These are phyloP conservation scores for Cepaea hortensis DNA, from an alignment of 2,888 invertebrate species.

Conservation along the genomic window DNA sequence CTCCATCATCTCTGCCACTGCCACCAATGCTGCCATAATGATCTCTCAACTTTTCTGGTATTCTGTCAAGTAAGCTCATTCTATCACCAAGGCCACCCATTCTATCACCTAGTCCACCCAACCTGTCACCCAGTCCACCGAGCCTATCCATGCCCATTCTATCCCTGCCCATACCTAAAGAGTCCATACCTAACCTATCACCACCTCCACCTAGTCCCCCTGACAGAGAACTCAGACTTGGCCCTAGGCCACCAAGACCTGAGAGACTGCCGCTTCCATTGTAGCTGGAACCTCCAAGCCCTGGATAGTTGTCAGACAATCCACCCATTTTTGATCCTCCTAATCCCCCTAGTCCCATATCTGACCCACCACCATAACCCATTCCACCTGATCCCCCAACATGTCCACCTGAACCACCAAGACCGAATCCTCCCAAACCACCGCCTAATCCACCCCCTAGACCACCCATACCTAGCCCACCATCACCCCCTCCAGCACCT, in stretches of 20 bases:
- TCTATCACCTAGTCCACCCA: constrained; percentile 23
- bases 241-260: constrained; percentile 54
- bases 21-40: constrained; percentile 44
- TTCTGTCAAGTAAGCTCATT: constrained; percentile 41
- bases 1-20: constrained; percentile 48
- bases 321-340: constrained; percentile 55
- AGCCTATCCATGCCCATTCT: constrained; percentile 40
- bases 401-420: constrained; percentile 36
- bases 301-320: constrained; percentile 52
- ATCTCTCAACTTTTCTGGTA: constrained; percentile 42
- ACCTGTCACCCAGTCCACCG: constrained; percentile 15
- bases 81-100: constrained; percentile 45
- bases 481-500: too few species aligned
- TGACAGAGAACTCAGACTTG: constrained; percentile 56
- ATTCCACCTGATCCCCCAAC: constrained; percentile 44
- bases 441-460: constrained; percentile 49
- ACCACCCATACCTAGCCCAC: constrained; percentile 41
- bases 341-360: constrained; percentile 53
- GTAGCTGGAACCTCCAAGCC: constrained; percentile 56
- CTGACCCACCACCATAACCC: constrained; percentile 53
- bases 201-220: constrained; percentile 45
- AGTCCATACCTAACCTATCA: constrained; percentile 53
- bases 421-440: neutral
- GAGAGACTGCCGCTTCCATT: constrained; percentile 34
- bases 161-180: constrained; percentile 44